These are phyloP conservation scores for Xenopus laevis DNA, from an alignment of 2,113 vertebrate genomes.

Conservation along the genomic window DNA sequence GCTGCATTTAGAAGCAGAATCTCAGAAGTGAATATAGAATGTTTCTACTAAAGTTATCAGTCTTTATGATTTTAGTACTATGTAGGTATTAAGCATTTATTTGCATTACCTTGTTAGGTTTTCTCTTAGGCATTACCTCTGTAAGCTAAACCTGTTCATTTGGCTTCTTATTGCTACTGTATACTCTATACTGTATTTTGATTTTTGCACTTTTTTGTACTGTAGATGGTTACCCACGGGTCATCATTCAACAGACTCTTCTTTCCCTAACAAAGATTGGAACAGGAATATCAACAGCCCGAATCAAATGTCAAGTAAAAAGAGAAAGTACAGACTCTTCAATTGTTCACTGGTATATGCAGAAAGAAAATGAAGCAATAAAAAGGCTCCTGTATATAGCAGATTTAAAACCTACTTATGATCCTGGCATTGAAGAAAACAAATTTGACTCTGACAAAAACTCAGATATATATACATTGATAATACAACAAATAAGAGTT, in stretches of 20 bases:
- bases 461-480: background rate
- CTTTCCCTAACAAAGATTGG: background rate
- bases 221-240: background rate
- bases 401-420: background rate
- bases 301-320: background rate
- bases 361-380: background rate
- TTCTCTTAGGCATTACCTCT: too few relatives aligned
- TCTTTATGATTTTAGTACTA: background rate
- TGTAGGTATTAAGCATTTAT: too few relatives aligned
- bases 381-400: background rate
- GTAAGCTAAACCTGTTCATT: too few relatives aligned
- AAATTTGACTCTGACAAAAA: background rate
- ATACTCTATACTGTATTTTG: too few relatives aligned
- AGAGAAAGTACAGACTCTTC: background rate
- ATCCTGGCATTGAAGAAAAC: background rate
- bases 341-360: conserved; percentile 4
- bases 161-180: too few relatives aligned
- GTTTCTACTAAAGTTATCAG: background rate
- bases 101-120: too few relatives aligned
- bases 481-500: conserved; percentile 6
- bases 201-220: background rate
- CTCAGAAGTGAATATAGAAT: background rate
- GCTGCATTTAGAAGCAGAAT: background rate
- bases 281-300: rapidly evolving
- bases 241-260: conserved; percentile 24